These are phyloP conservation scores for Eolophus roseicapilla DNA, from an alignment of 2,113 vertebrate genomes.

Conservation along the genomic window DNA sequence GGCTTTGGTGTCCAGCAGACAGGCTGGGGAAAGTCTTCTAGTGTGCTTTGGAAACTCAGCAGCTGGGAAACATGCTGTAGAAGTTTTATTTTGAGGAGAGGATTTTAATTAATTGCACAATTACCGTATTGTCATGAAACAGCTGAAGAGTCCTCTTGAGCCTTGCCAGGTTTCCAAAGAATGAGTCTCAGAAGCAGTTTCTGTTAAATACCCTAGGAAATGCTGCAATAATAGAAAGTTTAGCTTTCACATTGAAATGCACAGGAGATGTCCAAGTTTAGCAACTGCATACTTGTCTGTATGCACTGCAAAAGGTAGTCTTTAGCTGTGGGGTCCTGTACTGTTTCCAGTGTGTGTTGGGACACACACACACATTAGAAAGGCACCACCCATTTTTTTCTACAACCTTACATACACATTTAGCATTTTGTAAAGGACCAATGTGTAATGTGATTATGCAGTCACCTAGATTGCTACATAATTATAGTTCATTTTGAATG, in stretches of 20 bases:
- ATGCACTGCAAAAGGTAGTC: background rate
- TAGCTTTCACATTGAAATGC: background rate
- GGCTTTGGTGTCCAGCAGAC: background rate
- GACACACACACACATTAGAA: rapidly evolving
- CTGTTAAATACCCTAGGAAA: background rate
- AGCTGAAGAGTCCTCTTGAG: constrained; percentile 51
- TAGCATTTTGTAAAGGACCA: background rate
- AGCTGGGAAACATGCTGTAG: background rate
- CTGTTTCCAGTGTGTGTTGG: background rate
- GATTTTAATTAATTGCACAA: constrained; percentile 60
- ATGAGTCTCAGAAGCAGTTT: background rate
- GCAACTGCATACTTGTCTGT: background rate
- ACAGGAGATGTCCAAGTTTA: background rate
- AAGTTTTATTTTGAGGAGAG: constrained; percentile 41
- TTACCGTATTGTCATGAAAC: constrained; percentile 38
- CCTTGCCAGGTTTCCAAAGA: constrained; percentile 26
- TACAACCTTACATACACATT: background rate
- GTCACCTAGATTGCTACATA: constrained; percentile 3
- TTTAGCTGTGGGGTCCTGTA: background rate
- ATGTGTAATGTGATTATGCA: background rate
- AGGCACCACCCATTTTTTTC: background rate
- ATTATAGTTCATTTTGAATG: constrained; percentile 29
- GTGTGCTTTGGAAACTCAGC: background rate
- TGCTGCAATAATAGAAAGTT: background rate
- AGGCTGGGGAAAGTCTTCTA: background rate